Conservation (phyloP, 1,140 invertebrate genomes). For the Diabrotica virgifera region DNA sequence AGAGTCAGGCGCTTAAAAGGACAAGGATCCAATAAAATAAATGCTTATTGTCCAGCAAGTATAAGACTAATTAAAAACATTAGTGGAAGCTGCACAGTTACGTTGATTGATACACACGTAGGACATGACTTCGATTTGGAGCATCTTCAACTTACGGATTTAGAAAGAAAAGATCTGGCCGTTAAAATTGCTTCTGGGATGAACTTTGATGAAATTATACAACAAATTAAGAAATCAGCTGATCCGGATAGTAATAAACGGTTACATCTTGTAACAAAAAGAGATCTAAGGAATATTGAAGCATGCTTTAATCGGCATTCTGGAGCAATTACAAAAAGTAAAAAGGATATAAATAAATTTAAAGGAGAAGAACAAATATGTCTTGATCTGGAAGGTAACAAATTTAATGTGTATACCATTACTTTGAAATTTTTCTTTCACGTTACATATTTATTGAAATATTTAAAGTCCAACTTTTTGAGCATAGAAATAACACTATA, state of each 20-base stretch:
- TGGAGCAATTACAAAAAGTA: too few relatives aligned
- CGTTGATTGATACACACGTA: slow-evolving; percentile 16
- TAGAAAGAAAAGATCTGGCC: not conserved
- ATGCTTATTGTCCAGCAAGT: slow-evolving; percentile 21
- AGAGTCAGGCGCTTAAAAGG: slow-evolving; percentile 19
- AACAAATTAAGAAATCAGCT: not conserved
- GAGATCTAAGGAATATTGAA: slow-evolving; percentile 5
- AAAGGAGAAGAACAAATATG: too few relatives aligned
- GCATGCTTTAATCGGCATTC: not conserved
- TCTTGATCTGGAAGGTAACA: too few relatives aligned
- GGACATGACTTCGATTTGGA: slow-evolving; percentile 12
- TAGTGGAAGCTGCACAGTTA: slow-evolving; percentile 10
- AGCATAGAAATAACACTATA: too few relatives aligned
- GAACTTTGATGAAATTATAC: not conserved
- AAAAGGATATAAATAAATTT: too few relatives aligned
- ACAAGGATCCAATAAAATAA: slow-evolving; percentile 24
- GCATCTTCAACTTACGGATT: not conserved
- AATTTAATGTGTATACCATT: too few relatives aligned
- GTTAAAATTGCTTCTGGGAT: not conserved
- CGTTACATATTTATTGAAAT: too few relatives aligned
- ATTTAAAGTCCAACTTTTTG: too few relatives aligned
- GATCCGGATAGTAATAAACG: not conserved
- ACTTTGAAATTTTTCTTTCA: too few relatives aligned
- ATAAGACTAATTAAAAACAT: slow-evolving; percentile 16
- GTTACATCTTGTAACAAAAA: not conserved